Evolutionary conservation across 2,888 invertebrate species (phyloP), one percentile per base, ranked within the genome.

Genomic region (Ctena decussata): DNA sequence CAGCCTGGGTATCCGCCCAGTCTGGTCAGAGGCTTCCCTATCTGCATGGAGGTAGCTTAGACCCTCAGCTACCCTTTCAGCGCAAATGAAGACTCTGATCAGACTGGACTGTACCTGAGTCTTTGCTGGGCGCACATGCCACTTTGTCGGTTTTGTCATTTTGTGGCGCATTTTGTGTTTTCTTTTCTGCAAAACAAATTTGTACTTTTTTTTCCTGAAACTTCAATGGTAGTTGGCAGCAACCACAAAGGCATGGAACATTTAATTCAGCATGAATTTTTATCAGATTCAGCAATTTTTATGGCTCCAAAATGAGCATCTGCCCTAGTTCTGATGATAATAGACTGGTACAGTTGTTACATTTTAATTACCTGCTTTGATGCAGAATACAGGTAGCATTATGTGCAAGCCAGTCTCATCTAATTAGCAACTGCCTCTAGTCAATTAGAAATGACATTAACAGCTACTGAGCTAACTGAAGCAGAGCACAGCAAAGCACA

Each of bases 301-400:
- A 5, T 65, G 32, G 65, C 65, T 65, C 24, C 35, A 65, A 65
- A 65, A 24, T 35, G 15, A 65, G 35, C 35, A 30, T 35, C 35
- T 65, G 65, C 35, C 21, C 35, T 11, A 27, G 3, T 11, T 12
- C 11, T 30, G 30, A 35, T 35, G 32, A 35, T 30, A 35, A 65
- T 35, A 65, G 65, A 65, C 65, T 65, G 65, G 8, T 35, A 65
- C 65, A 65, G 32, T 65, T 65, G 65, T 18, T 65, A 35, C 35
- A 65, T 21, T 65, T n/a, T 35, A 65, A 65, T 65, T 65, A 65
- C 65, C 65, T 65, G 65, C 65, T 30, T 18, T 30, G 30, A 65
- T 65, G 35, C 35, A 65, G 65, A 65, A 65, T 18, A 35, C 12
- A 65, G 65, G 65, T 8, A 15, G 2, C 18, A 12, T 65, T 18